Evolutionary conservation across 2,113 vertebrate genomes (phyloP).

Genomic region (Microtus montanus): DNA sequence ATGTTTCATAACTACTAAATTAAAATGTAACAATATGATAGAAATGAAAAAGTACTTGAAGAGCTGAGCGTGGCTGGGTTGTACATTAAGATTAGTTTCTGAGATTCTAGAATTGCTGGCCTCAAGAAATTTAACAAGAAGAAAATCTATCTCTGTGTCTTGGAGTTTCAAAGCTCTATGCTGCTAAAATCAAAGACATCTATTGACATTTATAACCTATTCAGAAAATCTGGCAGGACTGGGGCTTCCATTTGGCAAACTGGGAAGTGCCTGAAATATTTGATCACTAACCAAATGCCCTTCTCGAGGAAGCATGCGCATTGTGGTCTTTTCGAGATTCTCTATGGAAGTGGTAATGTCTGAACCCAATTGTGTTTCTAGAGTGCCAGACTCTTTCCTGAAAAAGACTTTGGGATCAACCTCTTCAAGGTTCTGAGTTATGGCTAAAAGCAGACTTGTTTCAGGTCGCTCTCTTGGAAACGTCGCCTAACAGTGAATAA

Average conservation of each 20-base stretch:
- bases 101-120: constrained; percentile 70
- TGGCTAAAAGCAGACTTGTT: neutral
- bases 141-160: constrained; percentile 41
- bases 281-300: neutral
- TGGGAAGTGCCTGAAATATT: neutral
- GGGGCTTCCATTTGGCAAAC: neutral
- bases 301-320: neutral
- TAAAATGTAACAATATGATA: constrained; percentile 79
- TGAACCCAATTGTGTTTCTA: neutral
- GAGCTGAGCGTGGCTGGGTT: constrained; percentile 78
- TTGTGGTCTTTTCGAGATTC: neutral
- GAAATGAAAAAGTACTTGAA: constrained; percentile 82
- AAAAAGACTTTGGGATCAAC: neutral
- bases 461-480: neutral
- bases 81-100: constrained; percentile 80
- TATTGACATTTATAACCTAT: neutral
- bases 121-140: constrained; percentile 13
- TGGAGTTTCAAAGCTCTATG: constrained; percentile 1
- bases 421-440: neutral
- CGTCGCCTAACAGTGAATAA: neutral
- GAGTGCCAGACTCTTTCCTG: neutral
- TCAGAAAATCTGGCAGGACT: neutral
- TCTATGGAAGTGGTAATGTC: constrained; percentile 2
- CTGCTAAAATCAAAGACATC: constrained; percentile 59
- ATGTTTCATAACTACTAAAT: constrained; percentile 84